Conservation (phyloP, 2,888 invertebrate species). For the Euzetes globulus region DNA sequence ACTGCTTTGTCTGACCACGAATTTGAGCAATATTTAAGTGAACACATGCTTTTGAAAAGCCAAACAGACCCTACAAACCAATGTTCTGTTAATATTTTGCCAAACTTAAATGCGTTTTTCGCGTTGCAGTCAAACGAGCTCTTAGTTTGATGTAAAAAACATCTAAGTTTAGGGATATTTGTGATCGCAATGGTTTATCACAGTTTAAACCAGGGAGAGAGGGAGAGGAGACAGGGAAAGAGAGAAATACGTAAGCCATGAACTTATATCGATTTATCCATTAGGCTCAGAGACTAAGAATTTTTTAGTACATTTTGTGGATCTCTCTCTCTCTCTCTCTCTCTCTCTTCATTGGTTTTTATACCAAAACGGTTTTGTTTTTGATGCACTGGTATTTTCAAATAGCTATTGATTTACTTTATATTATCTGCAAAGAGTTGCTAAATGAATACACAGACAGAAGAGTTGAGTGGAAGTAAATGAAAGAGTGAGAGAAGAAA, state of each 20-base stretch:
- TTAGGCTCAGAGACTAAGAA: not conserved
- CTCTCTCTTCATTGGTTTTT: not conserved
- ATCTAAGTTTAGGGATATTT: constrained; percentile 3
- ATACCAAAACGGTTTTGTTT: not conserved
- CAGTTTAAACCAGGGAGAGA: not conserved
- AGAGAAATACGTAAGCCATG: not conserved
- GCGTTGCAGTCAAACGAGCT: not conserved
- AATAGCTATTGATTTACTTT: constrained; percentile 15
- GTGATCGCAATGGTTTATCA: not conserved
- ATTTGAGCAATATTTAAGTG: not conserved
- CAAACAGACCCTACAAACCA: not conserved
- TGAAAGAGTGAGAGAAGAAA: not conserved
- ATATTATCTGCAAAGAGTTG: constrained; percentile 12
- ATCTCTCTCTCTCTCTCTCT: constrained; percentile 22
- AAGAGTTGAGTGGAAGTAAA: not conserved
- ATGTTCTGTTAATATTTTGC: not conserved
- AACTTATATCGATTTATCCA: constrained; percentile 12
- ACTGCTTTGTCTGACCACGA: too few species aligned
- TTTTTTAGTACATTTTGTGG: not conserved
- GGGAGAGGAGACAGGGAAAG: too few species aligned
- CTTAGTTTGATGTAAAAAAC: constrained; percentile 17
- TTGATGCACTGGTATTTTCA: constrained; percentile 3
- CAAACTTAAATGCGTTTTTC: not conserved
- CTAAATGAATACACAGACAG: not conserved
- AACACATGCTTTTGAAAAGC: constrained; percentile 7